Conservation (phyloP, 2,797 vertebrate genomes). For the Pseudotriccus pelzelni region DNA sequence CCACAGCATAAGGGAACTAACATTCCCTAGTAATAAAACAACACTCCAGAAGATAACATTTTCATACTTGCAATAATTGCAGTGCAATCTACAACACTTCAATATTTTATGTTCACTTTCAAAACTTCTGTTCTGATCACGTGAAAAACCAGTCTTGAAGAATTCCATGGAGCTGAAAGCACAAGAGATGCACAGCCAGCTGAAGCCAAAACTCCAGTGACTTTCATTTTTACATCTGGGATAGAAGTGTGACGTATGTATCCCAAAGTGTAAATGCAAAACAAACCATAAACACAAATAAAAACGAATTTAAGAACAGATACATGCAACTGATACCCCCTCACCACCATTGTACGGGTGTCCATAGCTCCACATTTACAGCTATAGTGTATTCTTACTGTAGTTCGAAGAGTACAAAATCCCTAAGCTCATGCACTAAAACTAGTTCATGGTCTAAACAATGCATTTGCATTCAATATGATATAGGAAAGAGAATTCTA, state of each 20-base stretch:
- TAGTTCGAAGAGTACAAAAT: neutral
- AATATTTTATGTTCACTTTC: constrained; percentile 17
- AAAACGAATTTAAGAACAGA: neutral
- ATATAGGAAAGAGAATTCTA: neutral
- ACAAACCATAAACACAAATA: neutral
- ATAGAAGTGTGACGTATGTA: neutral
- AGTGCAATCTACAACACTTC: neutral
- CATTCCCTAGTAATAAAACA: neutral
- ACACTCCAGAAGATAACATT: neutral
- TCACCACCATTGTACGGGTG: neutral
- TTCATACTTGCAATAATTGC: neutral
- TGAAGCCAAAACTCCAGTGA: neutral
- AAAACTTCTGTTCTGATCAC: neutral
- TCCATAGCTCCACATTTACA: neutral
- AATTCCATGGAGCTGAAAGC: neutral
- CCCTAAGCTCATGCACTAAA: neutral
- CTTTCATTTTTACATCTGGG: neutral
- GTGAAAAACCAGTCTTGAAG: neutral
- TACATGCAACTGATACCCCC: neutral
- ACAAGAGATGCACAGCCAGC: neutral
- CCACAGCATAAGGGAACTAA: neutral
- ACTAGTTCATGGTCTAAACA: neutral
- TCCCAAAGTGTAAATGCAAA: neutral
- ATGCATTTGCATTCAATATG: neutral
- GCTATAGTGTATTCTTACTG: neutral